Conservation (phyloP, 1,140 invertebrate species). For the Agrypnia vestita region DNA sequence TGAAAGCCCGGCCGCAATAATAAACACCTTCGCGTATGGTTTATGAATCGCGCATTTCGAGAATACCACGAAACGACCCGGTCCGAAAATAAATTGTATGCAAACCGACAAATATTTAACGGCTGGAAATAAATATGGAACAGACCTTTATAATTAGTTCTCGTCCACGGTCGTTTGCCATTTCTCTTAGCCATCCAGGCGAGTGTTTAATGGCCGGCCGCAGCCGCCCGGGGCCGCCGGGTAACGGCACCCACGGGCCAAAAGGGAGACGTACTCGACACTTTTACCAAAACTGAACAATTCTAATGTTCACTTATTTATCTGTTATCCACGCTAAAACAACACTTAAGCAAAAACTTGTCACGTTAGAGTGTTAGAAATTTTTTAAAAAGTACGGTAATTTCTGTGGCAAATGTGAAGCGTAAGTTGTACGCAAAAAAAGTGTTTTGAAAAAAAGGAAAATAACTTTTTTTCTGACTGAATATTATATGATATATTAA, state of each 20-base stretch:
- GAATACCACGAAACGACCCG: slow-evolving; percentile 33
- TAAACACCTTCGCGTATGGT: background rate
- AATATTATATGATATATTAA: background rate
- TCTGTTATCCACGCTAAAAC: background rate
- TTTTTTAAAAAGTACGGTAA: background rate
- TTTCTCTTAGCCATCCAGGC: slow-evolving; percentile 23
- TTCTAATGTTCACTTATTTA: too few relatives aligned
- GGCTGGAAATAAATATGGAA: slow-evolving; percentile 43
- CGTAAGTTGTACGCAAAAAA: background rate
- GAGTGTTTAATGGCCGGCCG: slow-evolving; percentile 14
- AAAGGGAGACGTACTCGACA: too few relatives aligned
- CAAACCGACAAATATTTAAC: slow-evolving; percentile 43
- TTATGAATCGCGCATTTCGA: slow-evolving; percentile 16
- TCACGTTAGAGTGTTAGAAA: background rate
- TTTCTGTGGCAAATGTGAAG: background rate
- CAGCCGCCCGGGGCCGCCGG: background rate
- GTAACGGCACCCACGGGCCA: too few relatives aligned
- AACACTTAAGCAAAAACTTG: background rate
- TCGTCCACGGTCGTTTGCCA: slow-evolving; percentile 19
- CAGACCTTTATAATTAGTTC: slow-evolving; percentile 44
- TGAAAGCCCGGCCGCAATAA: background rate
- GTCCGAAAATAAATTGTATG: slow-evolving; percentile 42
- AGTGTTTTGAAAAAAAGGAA: background rate
- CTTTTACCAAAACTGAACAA: too few relatives aligned
- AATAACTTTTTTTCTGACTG: background rate